Conservation (phyloP, 1,140 invertebrate species). For the Andrena cerasifolii region DNA sequence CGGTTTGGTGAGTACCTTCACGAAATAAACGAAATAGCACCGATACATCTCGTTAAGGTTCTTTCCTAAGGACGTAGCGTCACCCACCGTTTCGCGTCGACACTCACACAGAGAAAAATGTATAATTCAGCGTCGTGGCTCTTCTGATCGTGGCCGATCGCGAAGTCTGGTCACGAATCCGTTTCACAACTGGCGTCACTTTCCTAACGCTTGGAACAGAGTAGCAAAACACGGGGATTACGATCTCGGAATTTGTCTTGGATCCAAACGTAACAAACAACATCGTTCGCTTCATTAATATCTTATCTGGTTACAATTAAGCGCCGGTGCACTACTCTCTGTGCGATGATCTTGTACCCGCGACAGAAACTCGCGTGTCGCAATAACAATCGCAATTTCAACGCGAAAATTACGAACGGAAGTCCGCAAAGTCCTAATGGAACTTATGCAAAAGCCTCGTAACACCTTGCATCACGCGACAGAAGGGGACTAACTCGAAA, state of each 20-base stretch:
- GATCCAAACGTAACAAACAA: constrained; percentile 7
- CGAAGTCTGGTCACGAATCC: constrained; percentile 41
- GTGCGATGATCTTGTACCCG: no score
- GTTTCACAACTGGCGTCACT: constrained; percentile 44
- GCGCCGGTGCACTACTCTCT: neutral
- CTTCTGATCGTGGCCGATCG: constrained; percentile 16
- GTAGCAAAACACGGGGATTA: constrained; percentile 14
- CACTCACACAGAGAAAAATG: constrained; percentile 31
- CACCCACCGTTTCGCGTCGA: constrained; percentile 5
- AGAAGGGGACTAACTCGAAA: no score
- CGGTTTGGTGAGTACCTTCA: constrained; percentile 53
- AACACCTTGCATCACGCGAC: no score
- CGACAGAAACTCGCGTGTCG: no score
- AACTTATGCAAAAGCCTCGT: no score
- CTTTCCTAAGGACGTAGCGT: constrained; percentile 9
- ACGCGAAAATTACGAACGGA: no score
- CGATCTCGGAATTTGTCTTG: constrained; percentile 20
- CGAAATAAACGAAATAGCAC: constrained; percentile 44
- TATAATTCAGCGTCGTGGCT: constrained; percentile 41
- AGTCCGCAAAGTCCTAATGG: no score
- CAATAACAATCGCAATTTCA: no score
- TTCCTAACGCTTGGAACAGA: constrained; percentile 39
- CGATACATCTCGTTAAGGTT: constrained; percentile 49
- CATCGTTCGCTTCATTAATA: neutral
- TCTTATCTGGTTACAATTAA: neutral